Evolutionary conservation across 2,888 invertebrate genomes (phyloP), one percentile per base, ranked within the genome.

Genomic region (Smittia aterrima): DNA sequence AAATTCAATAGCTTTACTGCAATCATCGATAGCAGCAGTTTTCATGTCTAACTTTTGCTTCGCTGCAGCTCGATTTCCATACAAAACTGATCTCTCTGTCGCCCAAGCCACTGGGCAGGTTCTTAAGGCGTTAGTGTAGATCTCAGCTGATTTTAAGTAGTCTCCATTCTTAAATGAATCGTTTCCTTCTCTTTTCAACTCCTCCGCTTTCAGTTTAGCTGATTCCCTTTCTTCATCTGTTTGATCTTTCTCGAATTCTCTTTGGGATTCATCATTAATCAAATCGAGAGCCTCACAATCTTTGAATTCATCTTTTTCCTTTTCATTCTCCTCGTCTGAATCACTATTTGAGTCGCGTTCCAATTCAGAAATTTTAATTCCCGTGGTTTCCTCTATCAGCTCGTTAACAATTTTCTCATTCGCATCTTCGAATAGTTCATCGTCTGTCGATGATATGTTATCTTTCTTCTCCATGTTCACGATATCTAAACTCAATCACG

Each of bases 21-120:
- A 97, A 81, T 97, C 97, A 72, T 89, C 89, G 75, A 94, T 87
- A 0, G 96, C 95, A 16, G 87, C 85, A 66, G 88, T 85, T 76
- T 90, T 89, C 53, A 89, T 86, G 71, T 87, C 85, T 77, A 88
- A 81, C 81, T 92, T 91, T 78, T 91, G 87, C 81, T 91, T 91
- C 0, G 93, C 90, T 0, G 96, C 96, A 41, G 93, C 93, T 77
- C 96, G 85, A 83, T 97, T 97, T 9, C 92, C 91, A 82, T 90
- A 95, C 18, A 96, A 83, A 76, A 96, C 87, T 0, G 96, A 86
- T 73, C 96, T 86, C 76, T 93, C 92, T 78, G 88, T 88, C 0
- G 82, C 77, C 79, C 86, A 91, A 53, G 83, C 83, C 1, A 93
- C 83, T 0, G 96, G 96, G 80, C 96, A 96, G 1, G 88, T 86